Percentiles rank a stretch among this genome's conserved stretches.
These are phyloP conservation scores for Mantis religiosa DNA, from an alignment of 2,888 invertebrate species.

Conservation along the genomic window DNA sequence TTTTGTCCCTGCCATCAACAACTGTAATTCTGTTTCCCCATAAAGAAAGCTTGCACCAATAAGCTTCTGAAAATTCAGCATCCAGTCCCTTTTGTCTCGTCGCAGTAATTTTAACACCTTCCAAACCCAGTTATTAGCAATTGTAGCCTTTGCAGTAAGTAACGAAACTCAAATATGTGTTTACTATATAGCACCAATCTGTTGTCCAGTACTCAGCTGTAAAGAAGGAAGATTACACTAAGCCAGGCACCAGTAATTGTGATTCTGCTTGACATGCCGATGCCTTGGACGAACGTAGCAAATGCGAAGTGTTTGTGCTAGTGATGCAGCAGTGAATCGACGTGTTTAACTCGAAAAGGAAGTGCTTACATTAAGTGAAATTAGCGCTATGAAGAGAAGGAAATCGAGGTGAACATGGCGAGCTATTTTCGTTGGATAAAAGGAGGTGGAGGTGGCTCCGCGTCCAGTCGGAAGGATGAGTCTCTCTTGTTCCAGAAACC, in stretches of 20 bases:
- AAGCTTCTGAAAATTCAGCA: too few relatives aligned
- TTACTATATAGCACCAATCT: too few relatives aligned
- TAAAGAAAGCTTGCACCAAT: too few relatives aligned
- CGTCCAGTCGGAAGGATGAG: slow-evolving; percentile 21
- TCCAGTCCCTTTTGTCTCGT: too few relatives aligned
- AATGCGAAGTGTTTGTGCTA: too few relatives aligned
- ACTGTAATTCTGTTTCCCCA: too few relatives aligned
- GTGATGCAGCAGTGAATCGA: too few relatives aligned
- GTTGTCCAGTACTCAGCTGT: background rate
- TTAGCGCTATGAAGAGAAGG: background rate
- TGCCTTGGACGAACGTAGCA: background rate
- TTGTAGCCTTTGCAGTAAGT: too few relatives aligned
- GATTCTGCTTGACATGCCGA: background rate
- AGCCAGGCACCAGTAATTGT: background rate
- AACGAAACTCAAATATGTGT: too few relatives aligned
- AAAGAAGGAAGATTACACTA: background rate
- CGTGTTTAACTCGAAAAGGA: background rate
- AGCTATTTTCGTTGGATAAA: slow-evolving; percentile 69
- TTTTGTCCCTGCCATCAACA: too few relatives aligned
- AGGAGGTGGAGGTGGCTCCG: slow-evolving; percentile 43
- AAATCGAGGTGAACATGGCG: slow-evolving; percentile 47
- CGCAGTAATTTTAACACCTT: too few relatives aligned
- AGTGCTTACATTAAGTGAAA: background rate
- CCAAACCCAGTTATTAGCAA: too few relatives aligned
- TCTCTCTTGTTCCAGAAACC: slow-evolving; percentile 54